phyloP scores from a whole-genome alignment of 92 coral and sea anemone genomes.

The Phenganax stokvisi region DNA sequence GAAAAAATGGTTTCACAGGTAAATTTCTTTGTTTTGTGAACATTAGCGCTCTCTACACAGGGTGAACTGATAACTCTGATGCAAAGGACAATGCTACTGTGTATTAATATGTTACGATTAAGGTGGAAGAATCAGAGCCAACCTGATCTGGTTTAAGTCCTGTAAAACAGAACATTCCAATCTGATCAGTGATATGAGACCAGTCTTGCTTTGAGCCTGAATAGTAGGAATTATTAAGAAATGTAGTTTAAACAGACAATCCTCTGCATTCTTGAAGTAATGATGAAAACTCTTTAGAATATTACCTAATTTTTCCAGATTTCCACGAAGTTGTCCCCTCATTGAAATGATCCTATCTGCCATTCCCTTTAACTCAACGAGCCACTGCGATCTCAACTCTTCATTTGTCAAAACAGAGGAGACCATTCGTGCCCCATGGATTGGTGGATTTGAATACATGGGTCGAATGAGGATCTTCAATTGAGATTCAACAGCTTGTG shows the following conservation, averaged over 20 bases:
- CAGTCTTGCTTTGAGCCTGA: slow-evolving; percentile 85
- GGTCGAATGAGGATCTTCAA: slow-evolving; percentile 93
- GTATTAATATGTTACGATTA: neutral
- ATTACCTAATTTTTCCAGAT: slow-evolving; percentile 78
- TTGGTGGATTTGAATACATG: slow-evolving; percentile 92
- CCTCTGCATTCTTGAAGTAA: neutral
- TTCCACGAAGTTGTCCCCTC: slow-evolving; percentile 73
- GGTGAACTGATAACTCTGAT: neutral
- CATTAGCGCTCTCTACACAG: neutral
- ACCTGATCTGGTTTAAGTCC: slow-evolving; percentile 93
- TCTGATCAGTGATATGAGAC: slow-evolving; percentile 97
- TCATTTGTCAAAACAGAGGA: slow-evolving; percentile 69
- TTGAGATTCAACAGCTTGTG: slow-evolving; percentile 87
- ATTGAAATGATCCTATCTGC: slow-evolving; percentile 93
- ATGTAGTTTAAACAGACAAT: neutral
- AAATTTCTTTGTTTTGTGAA: too few species aligned
- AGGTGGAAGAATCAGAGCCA: neutral
- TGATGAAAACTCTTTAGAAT: neutral
- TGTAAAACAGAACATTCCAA: slow-evolving; percentile 97
- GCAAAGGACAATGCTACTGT: neutral
- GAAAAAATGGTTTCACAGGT: too few species aligned
- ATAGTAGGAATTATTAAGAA: neutral
- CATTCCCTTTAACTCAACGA: slow-evolving; percentile 88
- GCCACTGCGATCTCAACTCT: slow-evolving; percentile 78
- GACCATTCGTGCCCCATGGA: slow-evolving; percentile 86